phyloP scores from a whole-genome alignment of 2,888 invertebrate species.

The Myopa tessellatipennis region DNA sequence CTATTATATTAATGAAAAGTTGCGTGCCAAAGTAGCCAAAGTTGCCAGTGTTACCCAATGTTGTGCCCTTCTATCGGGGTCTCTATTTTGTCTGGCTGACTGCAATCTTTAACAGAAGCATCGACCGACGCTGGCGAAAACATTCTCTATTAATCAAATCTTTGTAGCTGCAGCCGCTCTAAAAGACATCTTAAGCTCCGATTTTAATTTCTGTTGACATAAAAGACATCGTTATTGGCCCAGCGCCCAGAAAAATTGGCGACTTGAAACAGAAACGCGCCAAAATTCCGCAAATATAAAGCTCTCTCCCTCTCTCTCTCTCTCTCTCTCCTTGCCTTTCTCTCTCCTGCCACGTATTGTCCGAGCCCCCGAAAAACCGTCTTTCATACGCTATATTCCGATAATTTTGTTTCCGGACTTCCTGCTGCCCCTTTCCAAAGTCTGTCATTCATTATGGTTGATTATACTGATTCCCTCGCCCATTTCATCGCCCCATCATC shows the following conservation, averaged over 20 bases:
- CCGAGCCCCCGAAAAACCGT: neutral
- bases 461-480: too few relatives aligned
- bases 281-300: neutral
- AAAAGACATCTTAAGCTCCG: constrained; percentile 62
- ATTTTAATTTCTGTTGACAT: constrained; percentile 44
- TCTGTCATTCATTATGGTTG: neutral
- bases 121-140: neutral
- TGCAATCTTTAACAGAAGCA: neutral
- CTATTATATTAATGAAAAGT: constrained; percentile 34
- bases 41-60: neutral
- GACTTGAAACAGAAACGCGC: constrained; percentile 8
- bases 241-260: constrained; percentile 23
- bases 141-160: constrained; percentile 63
- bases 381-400: neutral
- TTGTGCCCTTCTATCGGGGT: too few relatives aligned
- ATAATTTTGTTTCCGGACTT: constrained; percentile 19
- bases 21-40: constrained; percentile 20
- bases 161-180: constrained; percentile 56
- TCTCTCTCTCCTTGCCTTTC: neutral
- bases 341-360: neutral
- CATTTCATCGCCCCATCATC: neutral
- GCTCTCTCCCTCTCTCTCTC: neutral
- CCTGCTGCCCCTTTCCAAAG: neutral
- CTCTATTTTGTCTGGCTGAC: neutral
- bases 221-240: neutral